Evolutionary conservation across 2,888 invertebrate species (phyloP).

Genomic region (Leucania comma): DNA sequence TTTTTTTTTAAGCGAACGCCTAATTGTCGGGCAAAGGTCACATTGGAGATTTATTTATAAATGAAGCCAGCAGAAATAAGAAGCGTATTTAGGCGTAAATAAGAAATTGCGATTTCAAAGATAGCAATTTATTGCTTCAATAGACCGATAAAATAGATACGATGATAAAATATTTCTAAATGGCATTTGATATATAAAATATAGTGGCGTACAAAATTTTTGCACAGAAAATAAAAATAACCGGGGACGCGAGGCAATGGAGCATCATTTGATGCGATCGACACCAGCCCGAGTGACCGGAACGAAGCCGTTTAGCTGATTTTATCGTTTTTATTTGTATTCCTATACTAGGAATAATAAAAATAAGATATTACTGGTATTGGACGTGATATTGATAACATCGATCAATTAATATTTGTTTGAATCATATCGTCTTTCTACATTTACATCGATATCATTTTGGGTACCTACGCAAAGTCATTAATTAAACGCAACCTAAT

Average conservation of each 20-base stretch:
- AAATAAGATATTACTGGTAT: conserved; percentile 45
- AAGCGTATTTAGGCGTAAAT: conserved; percentile 34
- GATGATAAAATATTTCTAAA: conserved; percentile 39
- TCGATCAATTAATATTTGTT: conserved; percentile 22
- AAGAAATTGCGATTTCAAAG: conserved; percentile 35
- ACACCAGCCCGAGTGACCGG: conserved; percentile 57
- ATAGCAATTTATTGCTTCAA: conserved; percentile 46
- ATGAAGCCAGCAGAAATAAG: conserved; percentile 30
- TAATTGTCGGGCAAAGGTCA: conserved; percentile 24
- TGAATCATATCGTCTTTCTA: conserved; percentile 5
- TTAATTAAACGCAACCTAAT: neutral
- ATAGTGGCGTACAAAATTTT: conserved; percentile 24
- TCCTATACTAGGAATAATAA: conserved; percentile 37
- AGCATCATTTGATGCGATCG: conserved; percentile 57
- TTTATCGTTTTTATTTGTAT: conserved; percentile 56
- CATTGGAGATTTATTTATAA: conserved; percentile 30
- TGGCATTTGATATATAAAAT: conserved; percentile 43
- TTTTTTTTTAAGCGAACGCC: neutral
- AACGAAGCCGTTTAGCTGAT: conserved; percentile 55
- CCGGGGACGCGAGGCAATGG: conserved; percentile 51
- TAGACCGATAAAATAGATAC: conserved; percentile 41
- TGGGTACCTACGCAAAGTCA: neutral
- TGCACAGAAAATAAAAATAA: conserved; percentile 54
- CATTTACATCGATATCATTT: conserved; percentile 11
- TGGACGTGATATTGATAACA: conserved; percentile 22